Evolutionary conservation across 2,888 invertebrate species (phyloP), one percentile per base, ranked within the genome.

Genomic region (Dryococelus australis): DNA sequence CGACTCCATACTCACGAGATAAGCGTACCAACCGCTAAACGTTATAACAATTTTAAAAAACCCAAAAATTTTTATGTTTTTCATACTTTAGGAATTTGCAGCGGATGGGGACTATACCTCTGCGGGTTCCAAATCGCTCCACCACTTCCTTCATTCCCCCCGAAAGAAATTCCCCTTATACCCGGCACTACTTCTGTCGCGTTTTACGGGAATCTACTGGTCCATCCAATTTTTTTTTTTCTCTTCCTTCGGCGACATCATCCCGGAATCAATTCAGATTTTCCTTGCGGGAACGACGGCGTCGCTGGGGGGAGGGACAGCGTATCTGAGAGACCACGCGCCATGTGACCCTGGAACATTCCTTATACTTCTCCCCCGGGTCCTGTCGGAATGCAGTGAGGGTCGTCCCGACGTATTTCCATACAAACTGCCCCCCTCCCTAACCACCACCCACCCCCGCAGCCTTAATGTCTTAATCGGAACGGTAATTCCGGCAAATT

Each of bases 351-450:
- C 4, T 47, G 16, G 47, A 47, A 6, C 10, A 13, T 8, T 6
- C 47, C 47, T 47, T 47, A 10, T 8, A 0, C 47, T 10, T 47
- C 16, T 47, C 47, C 47, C 47, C 12, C 9, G 65, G 65, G 20
- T 20, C 65, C 20, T 16, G 24, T 65, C 20, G 65, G 65, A 65
- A 24, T 13, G 65, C 24, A 16, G 65, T 65, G 65, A 65, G 65
- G 20, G 65, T 24, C 20, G 24, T n/a, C n/a, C 35, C 35, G 28
- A 83, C 83, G 43, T 16, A 83, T 83, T 83, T 26, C 83, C 83
- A 83, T 83, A 35, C 83, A 83, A 83, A 83, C 83, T 83, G 35
- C 83, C 83, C 43, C 83, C 83, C 83, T 26, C 35, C 83, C 27
- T 24, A 28, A 13, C 13, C 79, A 12, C 26, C 9, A 12, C 47